Evolutionary conservation across 1,140 invertebrate genomes (phyloP), one percentile per base, ranked within the genome.

Genomic region (Lutraria rhynchaena): DNA sequence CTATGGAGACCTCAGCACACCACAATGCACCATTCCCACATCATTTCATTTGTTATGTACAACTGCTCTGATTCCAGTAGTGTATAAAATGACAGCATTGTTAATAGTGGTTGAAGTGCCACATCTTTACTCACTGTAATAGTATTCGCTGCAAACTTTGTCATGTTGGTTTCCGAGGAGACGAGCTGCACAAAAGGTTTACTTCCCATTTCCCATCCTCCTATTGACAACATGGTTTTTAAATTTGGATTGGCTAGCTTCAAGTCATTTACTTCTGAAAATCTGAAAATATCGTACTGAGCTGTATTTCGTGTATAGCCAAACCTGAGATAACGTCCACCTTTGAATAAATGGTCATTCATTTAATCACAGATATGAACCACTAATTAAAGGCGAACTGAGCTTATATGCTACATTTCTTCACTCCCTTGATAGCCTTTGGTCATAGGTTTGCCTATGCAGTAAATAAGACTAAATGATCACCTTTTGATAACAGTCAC

Each of bases 251-350:
- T 96, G 83, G 95, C 95, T 60, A 94, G 94, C 90, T 95, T 95
- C 0, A 99, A 93, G 0, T 96, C 96, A 37, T 95, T 97, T 91
- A 99, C 98, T 93, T 98, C 97, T 17, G 96, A 96, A 92, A 98
- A 85, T 44, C 74, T 78, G 55, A n/a, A 60, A 41, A 57, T 22
- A 44, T 24, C 19, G 9, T 19, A n/a, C 19, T 9, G 19, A 11
- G 9, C 7, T 55, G 51, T 55, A 55, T 24, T 55, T 55, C 17
- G 19, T 17, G 4, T n/a, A 55, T n/a, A 55, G 19, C 17, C 24
- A 55, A 17, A 55, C 4, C n/a, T 4, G 19, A n/a, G 7, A 7
- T 55, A n/a, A 5, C 7, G 24, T 17, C 24, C 24, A 55, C 7
- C n/a, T n/a, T 5, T n/a, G 19, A 3, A n/a, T 19, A n/a, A 19